These are phyloP conservation scores for Sisor rabdophorus DNA, from an alignment of 2,113 vertebrate species.

Conservation along the genomic window DNA sequence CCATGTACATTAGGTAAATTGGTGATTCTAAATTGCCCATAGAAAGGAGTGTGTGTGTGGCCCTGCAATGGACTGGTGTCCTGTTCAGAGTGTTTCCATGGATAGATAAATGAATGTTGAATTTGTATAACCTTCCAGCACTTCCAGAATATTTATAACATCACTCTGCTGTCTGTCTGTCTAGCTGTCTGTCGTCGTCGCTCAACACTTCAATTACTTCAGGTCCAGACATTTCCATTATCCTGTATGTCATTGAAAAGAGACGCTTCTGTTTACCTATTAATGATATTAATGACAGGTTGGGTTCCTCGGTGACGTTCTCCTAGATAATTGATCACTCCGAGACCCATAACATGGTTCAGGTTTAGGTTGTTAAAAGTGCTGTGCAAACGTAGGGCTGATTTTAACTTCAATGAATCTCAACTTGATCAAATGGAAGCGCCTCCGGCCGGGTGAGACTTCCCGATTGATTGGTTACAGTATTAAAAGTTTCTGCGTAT, in stretches of 20 bases:
- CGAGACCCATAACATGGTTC: constrained; percentile 66
- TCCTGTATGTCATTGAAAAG: constrained; percentile 69
- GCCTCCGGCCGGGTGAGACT: neutral
- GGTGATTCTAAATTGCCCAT: too few species aligned
- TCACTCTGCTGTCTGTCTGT: too few species aligned
- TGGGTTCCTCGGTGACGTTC: constrained; percentile 66
- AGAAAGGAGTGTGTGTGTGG: too few species aligned
- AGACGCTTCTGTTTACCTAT: constrained; percentile 72
- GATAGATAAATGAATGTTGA: too few species aligned
- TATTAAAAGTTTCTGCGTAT: neutral
- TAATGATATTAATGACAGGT: constrained; percentile 72
- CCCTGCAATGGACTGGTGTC: too few species aligned
- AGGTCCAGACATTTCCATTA: constrained; percentile 60
- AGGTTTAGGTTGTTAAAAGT: constrained; percentile 56
- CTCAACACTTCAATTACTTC: constrained; percentile 13
- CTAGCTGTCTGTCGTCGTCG: neutral
- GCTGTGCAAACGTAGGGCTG: neutral
- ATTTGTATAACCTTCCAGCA: too few species aligned
- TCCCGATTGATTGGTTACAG: neutral
- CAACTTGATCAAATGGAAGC: neutral
- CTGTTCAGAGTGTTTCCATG: too few species aligned
- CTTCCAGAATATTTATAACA: too few species aligned
- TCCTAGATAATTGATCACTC: constrained; percentile 71
- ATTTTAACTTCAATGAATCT: neutral
- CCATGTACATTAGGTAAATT: too few species aligned